A percentile compares a stretch with the other conserved stretches of the same genome.
Conservation (phyloP, 2,888 invertebrate species). For the Melieria crassipennis region DNA sequence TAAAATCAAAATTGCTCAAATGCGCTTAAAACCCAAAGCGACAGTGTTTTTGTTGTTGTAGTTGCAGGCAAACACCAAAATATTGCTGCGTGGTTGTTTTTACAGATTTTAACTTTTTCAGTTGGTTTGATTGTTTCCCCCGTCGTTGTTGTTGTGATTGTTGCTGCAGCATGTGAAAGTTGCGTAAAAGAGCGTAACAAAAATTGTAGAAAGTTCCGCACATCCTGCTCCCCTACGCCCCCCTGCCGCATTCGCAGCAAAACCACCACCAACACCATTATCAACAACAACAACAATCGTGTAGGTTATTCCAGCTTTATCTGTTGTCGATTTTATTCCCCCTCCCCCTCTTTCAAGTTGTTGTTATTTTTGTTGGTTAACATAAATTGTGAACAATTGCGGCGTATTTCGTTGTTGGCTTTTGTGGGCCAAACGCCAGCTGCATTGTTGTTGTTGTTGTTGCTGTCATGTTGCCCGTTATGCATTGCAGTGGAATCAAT, state of each 20-base stretch:
- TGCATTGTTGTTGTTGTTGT: slow-evolving; percentile 19
- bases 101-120: background rate
- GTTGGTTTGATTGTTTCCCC: background rate
- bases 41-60: too few species aligned
- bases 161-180: slow-evolving; percentile 39
- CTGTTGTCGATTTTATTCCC: background rate
- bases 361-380: slow-evolving; percentile 1
- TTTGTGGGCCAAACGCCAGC: slow-evolving; percentile 12
- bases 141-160: background rate
- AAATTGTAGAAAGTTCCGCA: slow-evolving; percentile 33
- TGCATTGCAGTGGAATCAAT: slow-evolving; percentile 24
- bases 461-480: slow-evolving; percentile 24
- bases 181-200: slow-evolving; percentile 42
- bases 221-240: background rate
- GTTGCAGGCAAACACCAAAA: too few species aligned
- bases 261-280: background rate
- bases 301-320: background rate
- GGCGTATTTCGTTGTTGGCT: slow-evolving; percentile 4
- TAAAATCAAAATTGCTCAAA: too few species aligned
- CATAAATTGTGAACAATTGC: slow-evolving; percentile 25
- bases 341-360: background rate
- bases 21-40: too few species aligned
- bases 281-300: background rate
- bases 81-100: too few species aligned
- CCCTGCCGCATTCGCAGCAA: background rate